Evolutionary conservation across 2,888 invertebrate species (phyloP), one percentile per base, ranked within the genome.

Genomic region (Altica lythri): DNA sequence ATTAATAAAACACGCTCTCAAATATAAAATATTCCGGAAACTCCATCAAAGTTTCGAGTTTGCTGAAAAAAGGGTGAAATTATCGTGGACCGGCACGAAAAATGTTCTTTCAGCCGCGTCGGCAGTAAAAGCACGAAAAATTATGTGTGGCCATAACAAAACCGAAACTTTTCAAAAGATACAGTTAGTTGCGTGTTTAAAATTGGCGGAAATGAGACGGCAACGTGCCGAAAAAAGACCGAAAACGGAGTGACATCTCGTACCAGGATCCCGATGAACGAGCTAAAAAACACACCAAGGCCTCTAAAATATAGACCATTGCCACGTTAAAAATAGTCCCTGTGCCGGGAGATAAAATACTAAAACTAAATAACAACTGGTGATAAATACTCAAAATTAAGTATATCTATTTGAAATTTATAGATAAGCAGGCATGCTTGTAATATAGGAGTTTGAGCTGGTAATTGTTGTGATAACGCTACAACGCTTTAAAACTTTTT

Each of bases 211-310:
- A 73, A 70, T 66, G 70, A 72, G 69, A 68, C 61, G 64, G 68
- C 64, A 67, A 68, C 67, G 69, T 67, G 62, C 68, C 66, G 66
- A 70, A 72, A 70, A 71, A 72, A 71, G 70, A 67, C 67, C 64
- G 68, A 69, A 72, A 70, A 68, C 66, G 68, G 64, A 70, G 72
- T 68, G 72, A 72, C 73, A 71, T 69, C 68, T 66, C 71, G 74
- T 74, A 72, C 74, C 74, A 74, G 72, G 72, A 71, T 61, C 65
- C 67, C 52, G 59, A 44, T 30, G 30, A 18, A 16, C 42, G 40
- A 29, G 45, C 44, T 54, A 57, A 60, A 63, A 63, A 61, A 61
- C 57, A 60, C 54, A 65, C 64, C 62, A 63, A 61, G 64, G 62
- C 64, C 69, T 70, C 42, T 71, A 69, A 72, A 71, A 72, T 71